Evolutionary conservation across 2,113 vertebrate species (phyloP).

Genomic region (Brienomyrus longianalis): DNA sequence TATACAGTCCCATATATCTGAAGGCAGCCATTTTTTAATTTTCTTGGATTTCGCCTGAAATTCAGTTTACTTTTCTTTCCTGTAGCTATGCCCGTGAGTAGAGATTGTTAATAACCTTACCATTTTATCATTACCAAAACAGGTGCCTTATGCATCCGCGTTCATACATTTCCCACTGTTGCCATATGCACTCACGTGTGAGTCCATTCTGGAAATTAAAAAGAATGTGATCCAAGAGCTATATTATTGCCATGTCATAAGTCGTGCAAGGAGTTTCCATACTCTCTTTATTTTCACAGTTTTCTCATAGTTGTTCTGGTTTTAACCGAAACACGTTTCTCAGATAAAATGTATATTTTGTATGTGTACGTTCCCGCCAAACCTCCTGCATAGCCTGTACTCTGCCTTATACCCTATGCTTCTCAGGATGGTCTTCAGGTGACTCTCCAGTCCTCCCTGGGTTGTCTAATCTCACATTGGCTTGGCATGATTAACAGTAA

Average conservation of each 20-base stretch:
- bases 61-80: not conserved
- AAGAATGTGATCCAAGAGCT: not conserved
- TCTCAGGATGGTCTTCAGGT: not conserved
- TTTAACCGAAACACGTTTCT: not conserved
- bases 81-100: not conserved
- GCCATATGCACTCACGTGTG: not conserved
- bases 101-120: not conserved
- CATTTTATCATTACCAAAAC: not conserved
- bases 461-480: not conserved
- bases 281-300: not conserved
- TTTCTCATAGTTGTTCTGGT: not conserved
- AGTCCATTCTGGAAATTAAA: not conserved
- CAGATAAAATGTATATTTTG: not conserved
- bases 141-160: not conserved
- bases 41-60: not conserved
- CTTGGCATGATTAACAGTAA: conserved; percentile 4
- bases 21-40: conserved; percentile 1
- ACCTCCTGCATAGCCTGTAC: not conserved
- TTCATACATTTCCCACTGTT: not conserved
- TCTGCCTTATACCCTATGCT: no score
- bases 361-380: not conserved
- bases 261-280: not conserved
- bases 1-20: not conserved
- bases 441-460: not conserved
- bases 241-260: not conserved